These are phyloP conservation scores for Fulmarus glacialis DNA, from an alignment of 2,113 vertebrate genomes.

Conservation along the genomic window DNA sequence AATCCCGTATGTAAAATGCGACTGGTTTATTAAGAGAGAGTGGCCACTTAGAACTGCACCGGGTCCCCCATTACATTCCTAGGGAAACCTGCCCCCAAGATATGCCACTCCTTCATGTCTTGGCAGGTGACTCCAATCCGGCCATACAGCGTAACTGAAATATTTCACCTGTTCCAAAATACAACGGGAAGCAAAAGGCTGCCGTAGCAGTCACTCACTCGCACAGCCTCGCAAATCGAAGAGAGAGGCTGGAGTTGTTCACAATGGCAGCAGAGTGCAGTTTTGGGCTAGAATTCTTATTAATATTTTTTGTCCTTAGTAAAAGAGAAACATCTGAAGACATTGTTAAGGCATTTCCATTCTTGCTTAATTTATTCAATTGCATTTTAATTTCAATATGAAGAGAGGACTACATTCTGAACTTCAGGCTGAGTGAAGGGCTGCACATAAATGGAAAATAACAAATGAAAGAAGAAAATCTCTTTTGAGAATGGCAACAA, in stretches of 20 bases:
- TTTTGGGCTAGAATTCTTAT: not conserved
- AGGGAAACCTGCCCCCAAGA: not conserved
- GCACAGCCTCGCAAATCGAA: not conserved
- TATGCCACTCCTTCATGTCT: not conserved
- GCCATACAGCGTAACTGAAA: not conserved
- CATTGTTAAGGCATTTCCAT: slow-evolving; percentile 9
- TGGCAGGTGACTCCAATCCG: not conserved
- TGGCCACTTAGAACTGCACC: not conserved
- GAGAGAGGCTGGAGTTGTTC: not conserved
- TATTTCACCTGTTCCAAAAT: not conserved
- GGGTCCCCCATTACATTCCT: not conserved
- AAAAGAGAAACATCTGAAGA: not conserved
- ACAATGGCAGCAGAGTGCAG: not conserved
- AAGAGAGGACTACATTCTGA: slow-evolving; percentile 1
- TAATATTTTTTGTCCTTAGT: slow-evolving; percentile 34
- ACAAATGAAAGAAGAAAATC: slow-evolving; percentile 18
- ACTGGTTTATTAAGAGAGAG: not conserved
- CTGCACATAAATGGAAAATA: not conserved
- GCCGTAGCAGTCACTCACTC: not conserved
- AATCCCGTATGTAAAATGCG: not conserved
- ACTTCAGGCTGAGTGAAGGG: slow-evolving; percentile 44
- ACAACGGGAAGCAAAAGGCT: not conserved
- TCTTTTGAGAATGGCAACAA: not conserved
- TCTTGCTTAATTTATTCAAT: slow-evolving; percentile 38
- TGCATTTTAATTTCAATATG: slow-evolving; percentile 59